A percentile compares a stretch with the other conserved stretches of the same genome.
phyloP scores from a whole-genome alignment of 2,888 invertebrate genomes.

The Tiliacea aurago region DNA sequence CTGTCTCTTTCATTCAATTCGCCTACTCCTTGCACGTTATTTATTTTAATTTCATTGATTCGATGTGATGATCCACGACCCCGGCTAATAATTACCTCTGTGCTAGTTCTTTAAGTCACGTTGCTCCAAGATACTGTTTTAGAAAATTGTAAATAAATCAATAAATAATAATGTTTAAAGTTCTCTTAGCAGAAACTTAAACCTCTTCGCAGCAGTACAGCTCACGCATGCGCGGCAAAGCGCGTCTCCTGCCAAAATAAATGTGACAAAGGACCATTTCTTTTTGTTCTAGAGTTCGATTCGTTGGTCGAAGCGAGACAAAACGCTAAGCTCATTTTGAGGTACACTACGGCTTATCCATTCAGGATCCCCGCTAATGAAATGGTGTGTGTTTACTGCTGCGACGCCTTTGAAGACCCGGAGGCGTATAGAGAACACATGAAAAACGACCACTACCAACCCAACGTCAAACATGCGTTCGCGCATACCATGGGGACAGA shows the following conservation, averaged over 20 bases:
- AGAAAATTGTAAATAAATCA: too few species aligned
- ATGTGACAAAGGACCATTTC: slow-evolving; percentile 71
- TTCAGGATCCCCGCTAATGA: slow-evolving; percentile 77
- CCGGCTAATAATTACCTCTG: too few species aligned
- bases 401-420: slow-evolving; percentile 73
- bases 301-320: slow-evolving; percentile 76
- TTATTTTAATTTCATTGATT: too few species aligned
- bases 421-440: slow-evolving; percentile 77
- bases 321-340: slow-evolving; percentile 79
- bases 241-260: slow-evolving; percentile 43
- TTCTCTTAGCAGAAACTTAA: background rate
- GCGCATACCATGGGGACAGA: slow-evolving; percentile 64
- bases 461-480: slow-evolving; percentile 73
- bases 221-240: background rate
- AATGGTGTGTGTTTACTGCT: slow-evolving; percentile 81
- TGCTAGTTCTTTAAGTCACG: too few species aligned
- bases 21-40: too few species aligned
- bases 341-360: slow-evolving; percentile 79
- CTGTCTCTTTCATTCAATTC: too few species aligned
- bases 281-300: slow-evolving; percentile 82
- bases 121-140: too few species aligned
- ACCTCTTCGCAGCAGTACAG: background rate
- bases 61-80: too few species aligned
- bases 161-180: too few species aligned
- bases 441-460: slow-evolving; percentile 70